Percentiles rank a stretch among this genome's conserved stretches.
Conservation (phyloP, 2,888 invertebrate genomes). For the Netelia fuscicornis region DNA sequence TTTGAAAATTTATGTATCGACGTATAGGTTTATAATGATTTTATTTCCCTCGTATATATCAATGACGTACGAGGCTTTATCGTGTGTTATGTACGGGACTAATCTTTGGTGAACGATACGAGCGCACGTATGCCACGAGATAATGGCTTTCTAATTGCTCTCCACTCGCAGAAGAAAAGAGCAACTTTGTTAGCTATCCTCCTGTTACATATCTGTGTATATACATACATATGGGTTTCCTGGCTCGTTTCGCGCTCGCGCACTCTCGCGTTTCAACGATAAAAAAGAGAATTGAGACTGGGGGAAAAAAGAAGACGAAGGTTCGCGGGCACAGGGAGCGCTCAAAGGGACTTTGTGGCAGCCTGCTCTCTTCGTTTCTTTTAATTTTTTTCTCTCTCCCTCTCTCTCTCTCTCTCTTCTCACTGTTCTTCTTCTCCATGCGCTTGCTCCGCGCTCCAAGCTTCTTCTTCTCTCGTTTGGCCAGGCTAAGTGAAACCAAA, state of each 20-base stretch:
- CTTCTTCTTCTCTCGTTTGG: constrained; percentile 32
- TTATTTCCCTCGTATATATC: background rate
- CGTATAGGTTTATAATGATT: background rate
- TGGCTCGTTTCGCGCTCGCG: constrained; percentile 57
- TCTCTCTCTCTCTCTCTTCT: constrained; percentile 31
- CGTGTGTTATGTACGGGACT: constrained; percentile 3
- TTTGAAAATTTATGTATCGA: background rate
- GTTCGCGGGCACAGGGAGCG: constrained; percentile 47
- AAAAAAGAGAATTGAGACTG: constrained; percentile 53
- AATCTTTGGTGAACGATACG: constrained; percentile 41
- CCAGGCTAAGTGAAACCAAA: constrained; percentile 66
- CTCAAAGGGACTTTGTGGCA: constrained; percentile 66
- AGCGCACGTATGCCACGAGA: constrained; percentile 65
- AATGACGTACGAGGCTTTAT: background rate
- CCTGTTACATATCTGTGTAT: constrained; percentile 15
- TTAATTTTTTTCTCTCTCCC: constrained; percentile 47
- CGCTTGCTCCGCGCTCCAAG: background rate
- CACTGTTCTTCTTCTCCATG: constrained; percentile 30
- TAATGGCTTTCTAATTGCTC: constrained; percentile 81
- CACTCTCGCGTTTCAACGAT: constrained; percentile 49
- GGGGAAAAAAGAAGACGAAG: constrained; percentile 40
- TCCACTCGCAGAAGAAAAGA: constrained; percentile 46
- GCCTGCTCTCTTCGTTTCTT: constrained; percentile 42
- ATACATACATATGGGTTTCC: constrained; percentile 22
- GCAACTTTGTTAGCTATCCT: constrained; percentile 36